Conservation (phyloP, 2,888 invertebrate genomes). For the Nephrotoma flavescens region DNA sequence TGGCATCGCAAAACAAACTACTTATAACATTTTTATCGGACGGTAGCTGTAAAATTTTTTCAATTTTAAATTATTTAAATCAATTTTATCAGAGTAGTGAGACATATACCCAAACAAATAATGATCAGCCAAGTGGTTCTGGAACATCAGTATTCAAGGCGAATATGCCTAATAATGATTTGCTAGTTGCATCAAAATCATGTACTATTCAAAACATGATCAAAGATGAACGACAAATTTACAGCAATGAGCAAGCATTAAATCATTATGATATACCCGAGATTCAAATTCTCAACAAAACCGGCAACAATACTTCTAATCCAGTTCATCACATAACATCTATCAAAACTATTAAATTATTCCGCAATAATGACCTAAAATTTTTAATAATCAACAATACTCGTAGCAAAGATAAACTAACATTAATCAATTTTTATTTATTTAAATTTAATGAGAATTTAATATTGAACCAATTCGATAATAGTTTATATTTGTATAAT, state of each 20-base stretch:
- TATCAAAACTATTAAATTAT: neutral
- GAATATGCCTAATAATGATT: neutral
- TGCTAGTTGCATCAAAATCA: slow-evolving; percentile 24
- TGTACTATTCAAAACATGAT: slow-evolving; percentile 32
- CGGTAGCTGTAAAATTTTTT: slow-evolving; percentile 28
- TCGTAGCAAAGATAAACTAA: neutral
- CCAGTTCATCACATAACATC: too few species aligned
- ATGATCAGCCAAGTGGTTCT: neutral
- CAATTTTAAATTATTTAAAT: slow-evolving; percentile 10
- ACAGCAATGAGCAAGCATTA: slow-evolving; percentile 12
- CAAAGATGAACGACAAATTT: slow-evolving; percentile 23
- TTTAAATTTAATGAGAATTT: neutral
- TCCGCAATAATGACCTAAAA: neutral
- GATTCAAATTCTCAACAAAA: neutral
- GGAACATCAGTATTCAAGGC: neutral
- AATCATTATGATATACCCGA: slow-evolving; percentile 9
- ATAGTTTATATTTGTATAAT: neutral
- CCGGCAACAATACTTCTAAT: neutral
- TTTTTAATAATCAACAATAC: neutral
- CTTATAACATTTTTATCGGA: slow-evolving; percentile 28
- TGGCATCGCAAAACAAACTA: slow-evolving; percentile 23
- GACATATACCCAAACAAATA: neutral
- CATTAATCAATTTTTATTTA: neutral
- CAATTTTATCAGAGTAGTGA: slow-evolving; percentile 13
- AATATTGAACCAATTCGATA: neutral